Evolutionary conservation across 2,888 invertebrate species (phyloP).

Genomic region (Diaphora mendica): DNA sequence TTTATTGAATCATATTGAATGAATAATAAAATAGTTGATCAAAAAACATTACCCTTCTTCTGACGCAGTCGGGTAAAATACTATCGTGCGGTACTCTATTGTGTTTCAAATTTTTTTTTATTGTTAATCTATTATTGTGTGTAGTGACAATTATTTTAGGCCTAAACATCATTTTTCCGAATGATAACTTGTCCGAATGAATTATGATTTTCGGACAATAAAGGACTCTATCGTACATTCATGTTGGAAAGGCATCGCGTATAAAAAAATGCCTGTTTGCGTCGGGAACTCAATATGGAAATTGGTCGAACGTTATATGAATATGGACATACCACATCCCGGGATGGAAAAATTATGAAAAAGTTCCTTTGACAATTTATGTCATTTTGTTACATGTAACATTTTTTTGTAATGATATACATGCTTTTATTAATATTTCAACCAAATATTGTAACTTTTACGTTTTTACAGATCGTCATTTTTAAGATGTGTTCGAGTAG

Average conservation of each 20-base stretch:
- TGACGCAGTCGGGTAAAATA: no score
- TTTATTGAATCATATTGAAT: slow-evolving; percentile 17
- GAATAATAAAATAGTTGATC: slow-evolving; percentile 7
- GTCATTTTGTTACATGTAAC: neutral
- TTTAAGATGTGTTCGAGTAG: neutral
- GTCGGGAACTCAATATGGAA: neutral
- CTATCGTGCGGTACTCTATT: no score
- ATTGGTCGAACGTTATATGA: neutral
- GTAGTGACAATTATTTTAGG: no score
- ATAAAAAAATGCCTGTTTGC: neutral
- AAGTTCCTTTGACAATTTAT: neutral
- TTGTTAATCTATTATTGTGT: no score
- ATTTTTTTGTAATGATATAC: neutral
- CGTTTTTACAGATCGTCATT: no score
- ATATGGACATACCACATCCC: neutral
- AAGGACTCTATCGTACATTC: neutral
- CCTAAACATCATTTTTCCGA: no score
- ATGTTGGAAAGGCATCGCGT: neutral
- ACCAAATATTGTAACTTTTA: no score
- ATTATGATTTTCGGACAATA: no score
- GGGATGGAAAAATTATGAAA: neutral
- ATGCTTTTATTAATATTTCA: no score
- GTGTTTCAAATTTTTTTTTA: no score
- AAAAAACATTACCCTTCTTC: no score
- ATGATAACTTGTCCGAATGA: no score